Evolutionary conservation across 1,140 invertebrate genomes (phyloP), one percentile per base, ranked within the genome.

Genomic region (Drosophila funebris): DNA sequence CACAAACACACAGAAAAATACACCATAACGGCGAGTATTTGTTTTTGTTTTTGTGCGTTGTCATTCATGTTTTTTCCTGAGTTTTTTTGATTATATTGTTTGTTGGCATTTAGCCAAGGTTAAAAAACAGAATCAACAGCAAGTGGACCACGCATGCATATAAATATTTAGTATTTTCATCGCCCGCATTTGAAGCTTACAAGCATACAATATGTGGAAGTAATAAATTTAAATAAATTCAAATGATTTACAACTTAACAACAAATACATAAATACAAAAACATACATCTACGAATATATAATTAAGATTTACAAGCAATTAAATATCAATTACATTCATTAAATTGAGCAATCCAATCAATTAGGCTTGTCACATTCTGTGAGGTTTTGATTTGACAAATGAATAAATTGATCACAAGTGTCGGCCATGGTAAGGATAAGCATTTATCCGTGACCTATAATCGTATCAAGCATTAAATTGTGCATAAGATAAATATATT

Each of bases 31-130:
- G 37, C 61, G 50, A n/a, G n/a, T n/a, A n/a, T 66, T 58, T 69
- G 73, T 57, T 73, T 62, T 14, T 44, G 43, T 84, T 36, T 37
- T 33, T 24, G n/a, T 31, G 44, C 63, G 44, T 70, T 73, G 53
- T 61, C 78, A 62, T 63, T 24, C 41, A 52, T 66, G 18, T 54
- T 43, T 48, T 57, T 67, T 39, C 33, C 50, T 41, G n/a, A n/a
- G n/a, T 62, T 43, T 64, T 76, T 44, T 72, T 79, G 76, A 66
- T 83, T 63, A 39, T 72, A 33, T 64, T 78, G 75, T 76, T 83
- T 64, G 57, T 62, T 77, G 81, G 81, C 81, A 80, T 54, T 74
- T 73, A 74, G 81, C 73, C 81, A 77, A 77, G 50, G 54, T 48
- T 67, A 62, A 71, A 63, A 56, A 57, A 64, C 24, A 13, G 29